Evolutionary conservation across 2,113 vertebrate species (phyloP), one percentile per base, ranked within the genome.

Genomic region (Chamaea fasciata): DNA sequence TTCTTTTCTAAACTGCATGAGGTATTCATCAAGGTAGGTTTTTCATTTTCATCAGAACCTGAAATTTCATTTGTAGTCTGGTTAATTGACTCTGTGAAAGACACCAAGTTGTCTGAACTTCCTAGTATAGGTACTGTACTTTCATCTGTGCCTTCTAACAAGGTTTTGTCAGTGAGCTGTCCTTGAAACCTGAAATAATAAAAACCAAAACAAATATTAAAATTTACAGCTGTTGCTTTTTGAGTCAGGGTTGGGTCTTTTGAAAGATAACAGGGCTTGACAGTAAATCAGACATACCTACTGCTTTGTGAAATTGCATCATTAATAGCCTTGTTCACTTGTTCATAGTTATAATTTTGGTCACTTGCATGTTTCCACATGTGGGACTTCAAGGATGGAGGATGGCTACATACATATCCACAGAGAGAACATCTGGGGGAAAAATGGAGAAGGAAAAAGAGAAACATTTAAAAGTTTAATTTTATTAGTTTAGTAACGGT

Each of bases 341-440:
- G 99, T 95, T 99, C 99, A 8, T 99, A 99, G 97, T 99, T 99
- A 63, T 99, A 99, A 97, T 99, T 99, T 97, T 99, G 99, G 98
- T 99, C 99, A 92, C 99, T 99, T 11, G 99, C 99, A 16, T 99
- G 99, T 92, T 99, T 99, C 99, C 99, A 99, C 99, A 99, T 99
- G 91, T 99, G 99, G 42, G 99, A 99, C 94, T 99, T 99, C 67
- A 99, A 95, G 30, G 99, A 99, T 1, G 99, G 99, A 33, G 99
- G 99, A 93, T 99, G 99, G 96, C 99, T 99, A 97, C 99, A 99
- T 42, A 99, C 98, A 30, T 99, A 99, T 33, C 99, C 99, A 94
- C 99, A 99, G 37, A 99, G 98, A 35, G 99, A 99, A 96, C 99
- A 99, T 77, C 99, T 99, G 97, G 22, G 76, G 63, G 24, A 4